Percentiles rank a stretch among this genome's conserved stretches.
Evolutionary conservation across 2,113 vertebrate species (phyloP).

Genomic region (Apeltes quadracus): DNA sequence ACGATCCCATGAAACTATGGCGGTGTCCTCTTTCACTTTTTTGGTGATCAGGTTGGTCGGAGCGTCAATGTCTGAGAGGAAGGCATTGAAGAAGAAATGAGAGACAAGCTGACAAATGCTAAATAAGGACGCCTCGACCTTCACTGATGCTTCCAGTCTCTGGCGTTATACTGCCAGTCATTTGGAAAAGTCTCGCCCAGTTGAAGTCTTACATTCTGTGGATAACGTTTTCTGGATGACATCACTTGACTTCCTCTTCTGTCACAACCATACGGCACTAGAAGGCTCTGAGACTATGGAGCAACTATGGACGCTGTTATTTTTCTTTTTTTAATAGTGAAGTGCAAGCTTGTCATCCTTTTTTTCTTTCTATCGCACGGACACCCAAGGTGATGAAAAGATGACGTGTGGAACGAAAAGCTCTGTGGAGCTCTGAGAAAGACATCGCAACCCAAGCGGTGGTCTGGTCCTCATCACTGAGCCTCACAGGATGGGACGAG

Average conservation of each 20-base stretch:
- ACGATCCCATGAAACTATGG: slow-evolving; percentile 79
- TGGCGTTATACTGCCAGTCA: background rate
- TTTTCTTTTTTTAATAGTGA: background rate
- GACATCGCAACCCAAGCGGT: background rate
- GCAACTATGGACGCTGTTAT: background rate
- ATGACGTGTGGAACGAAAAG: background rate
- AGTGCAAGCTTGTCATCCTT: background rate
- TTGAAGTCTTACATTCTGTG: too few relatives aligned
- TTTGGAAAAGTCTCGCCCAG: background rate
- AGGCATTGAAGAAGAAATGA: background rate
- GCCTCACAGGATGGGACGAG: slow-evolving; percentile 5
- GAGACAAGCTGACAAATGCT: background rate
- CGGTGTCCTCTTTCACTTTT: slow-evolving; percentile 80
- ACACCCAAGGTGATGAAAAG: background rate
- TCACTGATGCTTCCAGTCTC: background rate
- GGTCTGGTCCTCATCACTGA: slow-evolving; percentile 12
- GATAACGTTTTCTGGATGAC: background rate
- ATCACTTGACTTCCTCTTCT: background rate
- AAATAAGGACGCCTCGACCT: background rate
- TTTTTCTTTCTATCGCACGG: background rate
- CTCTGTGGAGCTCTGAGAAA: slow-evolving; percentile 7
- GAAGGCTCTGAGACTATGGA: background rate
- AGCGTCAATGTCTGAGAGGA: slow-evolving; percentile 72
- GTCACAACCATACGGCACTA: background rate
- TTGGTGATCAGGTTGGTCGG: slow-evolving; percentile 75